These are phyloP conservation scores for Crossaster papposus DNA, from an alignment of 53 echinoderm and acorn worm species.

Conservation along the genomic window DNA sequence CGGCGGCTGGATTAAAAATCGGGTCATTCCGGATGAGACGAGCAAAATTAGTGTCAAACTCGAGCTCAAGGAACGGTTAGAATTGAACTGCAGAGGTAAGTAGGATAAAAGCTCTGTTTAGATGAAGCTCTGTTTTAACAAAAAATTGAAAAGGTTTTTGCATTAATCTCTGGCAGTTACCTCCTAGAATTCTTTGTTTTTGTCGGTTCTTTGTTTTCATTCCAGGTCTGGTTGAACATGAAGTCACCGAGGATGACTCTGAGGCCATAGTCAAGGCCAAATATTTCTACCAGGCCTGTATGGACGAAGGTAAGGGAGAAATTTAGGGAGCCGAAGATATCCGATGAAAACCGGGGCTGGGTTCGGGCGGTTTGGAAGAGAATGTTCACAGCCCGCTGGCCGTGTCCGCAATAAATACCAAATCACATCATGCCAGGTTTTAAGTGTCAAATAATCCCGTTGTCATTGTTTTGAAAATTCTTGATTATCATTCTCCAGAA, in stretches of 20 bases:
- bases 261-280: slow-evolving; percentile 79
- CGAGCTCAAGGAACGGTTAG: slow-evolving; percentile 72
- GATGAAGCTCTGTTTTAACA: no score
- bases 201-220: neutral
- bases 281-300: slow-evolving; percentile 87
- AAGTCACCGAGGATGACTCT: slow-evolving; percentile 48
- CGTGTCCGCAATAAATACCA: no score
- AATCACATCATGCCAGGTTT: no score
- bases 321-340: no score
- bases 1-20: slow-evolving; percentile 81
- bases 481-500: slow-evolving; percentile 39
- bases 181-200: neutral
- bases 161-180: neutral
- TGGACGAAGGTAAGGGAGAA: slow-evolving; percentile 81
- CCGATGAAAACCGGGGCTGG: no score
- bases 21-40: slow-evolving; percentile 86
- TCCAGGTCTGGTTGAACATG: slow-evolving; percentile 70
- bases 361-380: no score
- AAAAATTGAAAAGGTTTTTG: neutral
- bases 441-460: no score
- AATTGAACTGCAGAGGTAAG: slow-evolving; percentile 87
- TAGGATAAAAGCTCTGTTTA: no score
- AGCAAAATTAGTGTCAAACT: slow-evolving; percentile 53
- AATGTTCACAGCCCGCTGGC: no score
- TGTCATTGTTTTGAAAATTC: no score